These are phyloP conservation scores for Cactoblastis cactorum DNA, from an alignment of 2,888 invertebrate species.

Conservation along the genomic window DNA sequence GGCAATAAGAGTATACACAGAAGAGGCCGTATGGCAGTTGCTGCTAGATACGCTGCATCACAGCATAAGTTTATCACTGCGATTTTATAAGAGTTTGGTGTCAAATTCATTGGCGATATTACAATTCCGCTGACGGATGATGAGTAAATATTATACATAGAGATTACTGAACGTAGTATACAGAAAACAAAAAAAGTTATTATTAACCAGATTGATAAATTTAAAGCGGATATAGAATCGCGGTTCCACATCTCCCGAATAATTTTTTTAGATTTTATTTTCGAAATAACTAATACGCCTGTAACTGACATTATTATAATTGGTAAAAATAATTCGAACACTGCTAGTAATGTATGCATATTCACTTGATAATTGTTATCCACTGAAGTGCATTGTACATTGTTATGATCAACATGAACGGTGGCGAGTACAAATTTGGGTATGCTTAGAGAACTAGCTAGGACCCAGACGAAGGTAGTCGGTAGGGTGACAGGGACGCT, in stretches of 20 bases:
- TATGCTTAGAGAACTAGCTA: conserved; percentile 78
- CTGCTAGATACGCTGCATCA: conserved; percentile 44
- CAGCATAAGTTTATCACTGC: conserved; percentile 43
- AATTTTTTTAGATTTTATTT: conserved; percentile 48
- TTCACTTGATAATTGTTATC: conserved; percentile 70
- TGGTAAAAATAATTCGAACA: conserved; percentile 63
- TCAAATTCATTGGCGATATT: conserved; percentile 32
- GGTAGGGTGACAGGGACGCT: conserved; percentile 74
- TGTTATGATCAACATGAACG: conserved; percentile 53
- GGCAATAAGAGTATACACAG: conserved; percentile 37
- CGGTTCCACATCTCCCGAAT: conserved; percentile 35
- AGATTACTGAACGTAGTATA: conserved; percentile 54
- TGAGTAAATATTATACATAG: conserved; percentile 50
- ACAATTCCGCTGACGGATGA: conserved; percentile 37
- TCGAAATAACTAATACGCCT: conserved; percentile 45
- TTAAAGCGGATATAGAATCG: conserved; percentile 52
- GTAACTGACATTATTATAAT: conserved; percentile 48
- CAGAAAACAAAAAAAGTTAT: conserved; percentile 50
- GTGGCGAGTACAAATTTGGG: conserved; percentile 79
- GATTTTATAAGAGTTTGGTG: conserved; percentile 33
- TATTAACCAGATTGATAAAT: conserved; percentile 60
- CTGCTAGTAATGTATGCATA: conserved; percentile 59
- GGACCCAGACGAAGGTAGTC: conserved; percentile 77
- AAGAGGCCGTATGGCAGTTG: conserved; percentile 39
- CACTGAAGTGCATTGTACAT: conserved; percentile 69